Conservation (phyloP, 1,140 invertebrate genomes). For the Atta colombica region DNA sequence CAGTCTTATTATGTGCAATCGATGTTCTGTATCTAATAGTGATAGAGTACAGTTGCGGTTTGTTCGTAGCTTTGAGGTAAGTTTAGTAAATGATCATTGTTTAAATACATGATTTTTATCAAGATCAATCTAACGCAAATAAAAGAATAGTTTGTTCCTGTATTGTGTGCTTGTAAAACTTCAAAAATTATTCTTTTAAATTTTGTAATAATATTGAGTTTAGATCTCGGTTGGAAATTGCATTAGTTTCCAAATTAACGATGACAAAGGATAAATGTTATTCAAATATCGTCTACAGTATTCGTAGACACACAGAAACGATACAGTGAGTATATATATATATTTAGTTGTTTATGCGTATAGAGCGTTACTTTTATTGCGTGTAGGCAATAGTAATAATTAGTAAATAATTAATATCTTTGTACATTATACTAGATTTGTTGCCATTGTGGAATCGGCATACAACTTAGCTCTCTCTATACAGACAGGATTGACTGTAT, state of each 20-base stretch:
- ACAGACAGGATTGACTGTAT: not conserved
- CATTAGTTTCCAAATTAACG: not conserved
- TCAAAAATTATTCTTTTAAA: not conserved
- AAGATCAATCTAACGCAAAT: not conserved
- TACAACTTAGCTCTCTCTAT: conserved; percentile 1
- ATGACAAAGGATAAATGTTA: not conserved
- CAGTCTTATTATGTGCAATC: not conserved
- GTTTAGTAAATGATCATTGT: not conserved
- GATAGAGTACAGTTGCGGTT: not conserved
- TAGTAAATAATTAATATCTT: conserved; percentile 19
- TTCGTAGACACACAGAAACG: not conserved
- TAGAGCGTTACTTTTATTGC: not conserved
- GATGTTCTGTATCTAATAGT: conserved; percentile 14
- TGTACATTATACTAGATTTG: not conserved
- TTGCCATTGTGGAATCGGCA: not conserved
- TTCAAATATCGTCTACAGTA: not conserved
- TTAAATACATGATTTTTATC: not conserved
- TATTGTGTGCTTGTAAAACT: too few species aligned
- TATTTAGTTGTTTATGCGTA: too few species aligned
- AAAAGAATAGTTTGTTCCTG: too few species aligned
- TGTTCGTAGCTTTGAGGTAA: not conserved
- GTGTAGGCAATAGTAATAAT: not conserved
- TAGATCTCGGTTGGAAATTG: conserved; percentile 32
- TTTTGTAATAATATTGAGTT: not conserved
- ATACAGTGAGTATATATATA: conserved; percentile 14